Evolutionary conservation across 2,888 invertebrate species (phyloP).

Genomic region (Eupelmus urozonus): DNA sequence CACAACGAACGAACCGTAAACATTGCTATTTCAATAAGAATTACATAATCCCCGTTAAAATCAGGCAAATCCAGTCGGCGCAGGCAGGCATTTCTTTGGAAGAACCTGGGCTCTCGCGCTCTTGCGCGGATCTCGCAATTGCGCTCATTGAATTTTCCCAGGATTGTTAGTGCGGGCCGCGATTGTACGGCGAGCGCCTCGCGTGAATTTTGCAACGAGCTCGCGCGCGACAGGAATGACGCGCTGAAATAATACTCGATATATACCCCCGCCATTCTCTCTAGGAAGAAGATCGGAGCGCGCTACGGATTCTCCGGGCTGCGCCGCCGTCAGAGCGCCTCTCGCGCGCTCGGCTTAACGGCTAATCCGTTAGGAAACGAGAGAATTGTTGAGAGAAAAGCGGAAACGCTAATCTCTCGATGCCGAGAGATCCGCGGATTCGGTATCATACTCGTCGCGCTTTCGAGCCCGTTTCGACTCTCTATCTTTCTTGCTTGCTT

Average conservation of each 20-base stretch:
- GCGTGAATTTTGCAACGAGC: slow-evolving; percentile 59
- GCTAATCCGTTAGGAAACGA: slow-evolving; percentile 75
- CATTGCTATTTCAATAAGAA: no score
- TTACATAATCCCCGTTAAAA: background rate
- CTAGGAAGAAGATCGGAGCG: slow-evolving; percentile 69
- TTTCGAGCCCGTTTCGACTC: slow-evolving; percentile 28
- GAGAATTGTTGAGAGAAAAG: slow-evolving; percentile 75
- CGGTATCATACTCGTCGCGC: slow-evolving; percentile 59
- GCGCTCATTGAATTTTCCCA: slow-evolving; percentile 48
- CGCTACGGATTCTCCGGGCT: slow-evolving; percentile 56
- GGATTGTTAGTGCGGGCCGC: slow-evolving; percentile 47
- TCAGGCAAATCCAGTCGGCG: background rate
- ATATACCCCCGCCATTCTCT: slow-evolving; percentile 58
- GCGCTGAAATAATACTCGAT: slow-evolving; percentile 75
- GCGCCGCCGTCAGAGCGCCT: slow-evolving; percentile 59
- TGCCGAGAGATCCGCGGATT: slow-evolving; percentile 67
- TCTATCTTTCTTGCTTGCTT: slow-evolving; percentile 58
- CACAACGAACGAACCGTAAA: no score
- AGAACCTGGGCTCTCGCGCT: background rate
- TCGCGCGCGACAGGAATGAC: slow-evolving; percentile 67
- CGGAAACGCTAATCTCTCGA: slow-evolving; percentile 77
- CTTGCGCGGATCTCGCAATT: slow-evolving; percentile 45
- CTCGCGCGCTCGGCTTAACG: slow-evolving; percentile 71
- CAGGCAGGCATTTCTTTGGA: background rate
- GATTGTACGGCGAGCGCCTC: slow-evolving; percentile 42